Evolutionary conservation across 2,888 invertebrate species (phyloP), one percentile per base, ranked within the genome.

Genomic region (Tenthredo notha): DNA sequence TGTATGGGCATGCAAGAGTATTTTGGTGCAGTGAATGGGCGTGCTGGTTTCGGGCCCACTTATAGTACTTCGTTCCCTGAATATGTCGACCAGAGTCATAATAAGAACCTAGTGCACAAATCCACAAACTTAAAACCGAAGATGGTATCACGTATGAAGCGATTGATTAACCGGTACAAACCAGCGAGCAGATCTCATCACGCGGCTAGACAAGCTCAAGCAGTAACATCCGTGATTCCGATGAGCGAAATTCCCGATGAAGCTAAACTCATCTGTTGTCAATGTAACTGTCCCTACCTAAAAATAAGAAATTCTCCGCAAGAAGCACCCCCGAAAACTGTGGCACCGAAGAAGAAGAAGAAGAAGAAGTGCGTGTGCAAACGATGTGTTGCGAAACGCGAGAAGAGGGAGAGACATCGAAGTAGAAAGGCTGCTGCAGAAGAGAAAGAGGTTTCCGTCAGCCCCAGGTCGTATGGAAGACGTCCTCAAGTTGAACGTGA

Each of bases 251-350:
- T 67, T 61, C 67, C 58, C 74, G 5, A 54, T 12, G 77, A 85
- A n/a, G 84, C 85, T 0, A 87, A 86, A 70, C 77, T 88, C 25
- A 70, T 89, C 40, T 89, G 89, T 61, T 87, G 87, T 67, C 86
- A 82, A 33, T 89, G 89, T 84, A 86, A 77, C 54, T 89, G 88
- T 84, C 87, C 89, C 6, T 88, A 87, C 78, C 67, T 89, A 5
- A 86, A 82, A 84, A 7, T 86, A 2, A 33, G 33, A 18, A 18
- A 50, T 77, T 9, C 72, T 43, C 12, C 25, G 10, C 43, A 43
- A 21, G 72, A 43, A 21, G 2, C 10, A 21, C n/a, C 77, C 29
- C 47, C 58, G 61, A 40, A 80, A 40, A 40, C 5, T 3, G 54
- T 50, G 18, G 33, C 29, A 9, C 29, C 2, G n/a, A n/a, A n/a